Conservation (phyloP, 1,140 invertebrate genomes). For the Conopomorpha cramerella region DNA sequence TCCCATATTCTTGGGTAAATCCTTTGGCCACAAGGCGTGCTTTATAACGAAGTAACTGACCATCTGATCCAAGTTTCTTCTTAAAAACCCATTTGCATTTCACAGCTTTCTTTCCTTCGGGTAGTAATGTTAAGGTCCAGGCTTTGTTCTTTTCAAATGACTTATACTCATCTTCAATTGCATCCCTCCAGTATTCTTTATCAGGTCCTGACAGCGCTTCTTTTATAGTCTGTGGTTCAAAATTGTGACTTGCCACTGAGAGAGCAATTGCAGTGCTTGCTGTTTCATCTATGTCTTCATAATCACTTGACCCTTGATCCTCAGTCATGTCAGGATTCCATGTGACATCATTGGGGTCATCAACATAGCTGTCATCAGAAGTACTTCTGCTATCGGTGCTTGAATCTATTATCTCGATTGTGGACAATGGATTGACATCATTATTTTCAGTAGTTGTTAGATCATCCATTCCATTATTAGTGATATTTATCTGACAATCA, state of each 20-base stretch:
- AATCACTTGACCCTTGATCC: conserved; percentile 1
- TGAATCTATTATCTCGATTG: neutral
- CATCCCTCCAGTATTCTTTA: conserved; percentile 16
- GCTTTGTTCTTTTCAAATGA: conserved; percentile 18
- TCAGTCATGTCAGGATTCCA: conserved; percentile 2
- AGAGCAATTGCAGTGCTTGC: neutral
- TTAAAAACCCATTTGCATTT: conserved; percentile 26
- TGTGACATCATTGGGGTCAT: neutral
- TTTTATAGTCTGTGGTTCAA: conserved; percentile 1
- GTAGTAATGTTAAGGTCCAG: conserved; percentile 17
- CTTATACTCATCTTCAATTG: conserved; percentile 22
- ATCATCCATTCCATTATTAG: too few species aligned
- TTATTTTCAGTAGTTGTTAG: neutral
- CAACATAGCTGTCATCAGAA: neutral
- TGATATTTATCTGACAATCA: neutral
- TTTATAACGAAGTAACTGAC: conserved; percentile 20
- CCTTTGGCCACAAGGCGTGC: conserved; percentile 38
- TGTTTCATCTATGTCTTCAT: conserved; percentile 1
- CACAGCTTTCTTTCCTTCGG: conserved; percentile 13
- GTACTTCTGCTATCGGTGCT: neutral
- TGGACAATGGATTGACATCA: neutral
- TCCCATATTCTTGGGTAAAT: conserved; percentile 17
- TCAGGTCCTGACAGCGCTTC: conserved; percentile 4
- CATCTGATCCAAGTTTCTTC: conserved; percentile 10
- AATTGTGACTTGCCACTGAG: neutral